Conservation (phyloP, 2,888 invertebrate species). For the Axea sp. region DNA sequence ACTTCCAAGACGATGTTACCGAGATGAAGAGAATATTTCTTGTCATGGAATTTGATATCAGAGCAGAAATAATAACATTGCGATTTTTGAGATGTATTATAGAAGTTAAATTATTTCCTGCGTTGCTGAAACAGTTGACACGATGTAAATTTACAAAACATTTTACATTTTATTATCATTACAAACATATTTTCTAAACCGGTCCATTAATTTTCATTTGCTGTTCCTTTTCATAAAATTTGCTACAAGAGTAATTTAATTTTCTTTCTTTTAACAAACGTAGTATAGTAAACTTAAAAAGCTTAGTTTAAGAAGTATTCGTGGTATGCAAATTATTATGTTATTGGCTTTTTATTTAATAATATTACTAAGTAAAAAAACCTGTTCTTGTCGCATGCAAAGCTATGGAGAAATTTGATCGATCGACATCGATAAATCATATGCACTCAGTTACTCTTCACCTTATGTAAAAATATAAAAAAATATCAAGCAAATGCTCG, state of each 20-base stretch:
- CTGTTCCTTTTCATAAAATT: too few species aligned
- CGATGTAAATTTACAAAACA: constrained; percentile 29
- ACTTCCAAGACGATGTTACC: constrained; percentile 60
- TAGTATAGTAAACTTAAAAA: too few species aligned
- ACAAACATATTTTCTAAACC: too few species aligned
- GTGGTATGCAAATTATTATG: too few species aligned
- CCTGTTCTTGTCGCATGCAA: constrained; percentile 74
- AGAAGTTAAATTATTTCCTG: constrained; percentile 57
- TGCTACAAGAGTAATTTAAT: too few species aligned
- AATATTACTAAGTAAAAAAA: constrained; percentile 76
- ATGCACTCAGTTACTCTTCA: constrained; percentile 56
- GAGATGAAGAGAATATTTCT: constrained; percentile 64
- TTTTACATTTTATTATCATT: too few species aligned
- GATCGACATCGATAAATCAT: constrained; percentile 70
- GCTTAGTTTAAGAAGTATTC: too few species aligned
- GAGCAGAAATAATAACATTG: constrained; percentile 62
- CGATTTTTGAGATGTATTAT: constrained; percentile 55
- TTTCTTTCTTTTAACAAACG: too few species aligned
- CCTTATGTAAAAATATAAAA: constrained; percentile 57
- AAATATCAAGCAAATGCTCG: constrained; percentile 67
- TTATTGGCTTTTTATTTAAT: constrained; percentile 3
- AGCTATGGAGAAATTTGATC: constrained; percentile 76
- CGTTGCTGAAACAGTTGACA: constrained; percentile 22
- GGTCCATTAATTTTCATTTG: too few species aligned
- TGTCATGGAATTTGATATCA: constrained; percentile 63